Conservation (phyloP, 2,888 invertebrate genomes). For the Lasioglossum pauxillum region DNA sequence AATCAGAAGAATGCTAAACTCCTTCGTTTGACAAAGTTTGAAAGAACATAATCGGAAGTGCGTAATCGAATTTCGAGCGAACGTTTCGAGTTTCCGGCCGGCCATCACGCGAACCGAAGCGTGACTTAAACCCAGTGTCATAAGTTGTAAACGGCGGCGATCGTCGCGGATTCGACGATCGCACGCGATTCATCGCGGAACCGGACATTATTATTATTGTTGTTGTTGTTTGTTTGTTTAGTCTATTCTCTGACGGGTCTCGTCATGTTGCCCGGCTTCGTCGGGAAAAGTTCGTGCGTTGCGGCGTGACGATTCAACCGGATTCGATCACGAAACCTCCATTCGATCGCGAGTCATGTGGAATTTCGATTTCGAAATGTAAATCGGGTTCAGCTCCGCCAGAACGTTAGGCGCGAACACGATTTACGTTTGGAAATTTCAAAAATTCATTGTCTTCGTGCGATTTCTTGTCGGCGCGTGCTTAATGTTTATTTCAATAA, state of each 20-base stretch:
- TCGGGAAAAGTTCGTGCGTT: constrained; percentile 45
- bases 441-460: not conserved
- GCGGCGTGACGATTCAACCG: not conserved
- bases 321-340: constrained; percentile 5
- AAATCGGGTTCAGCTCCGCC: not conserved
- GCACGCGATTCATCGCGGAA: constrained; percentile 28
- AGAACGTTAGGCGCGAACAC: not conserved
- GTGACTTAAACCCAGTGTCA: constrained; percentile 62
- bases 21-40: no score
- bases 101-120: constrained; percentile 36
- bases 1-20: no score
- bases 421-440: not conserved
- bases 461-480: not conserved
- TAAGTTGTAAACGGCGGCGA: constrained; percentile 65
- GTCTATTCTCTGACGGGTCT: constrained; percentile 76
- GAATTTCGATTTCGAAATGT: not conserved
- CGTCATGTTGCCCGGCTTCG: constrained; percentile 81
- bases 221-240: constrained; percentile 82
- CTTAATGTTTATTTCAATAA: not conserved
- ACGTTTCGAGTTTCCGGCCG: constrained; percentile 13
- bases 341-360: not conserved
- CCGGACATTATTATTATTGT: constrained; percentile 79
- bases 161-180: constrained; percentile 41
- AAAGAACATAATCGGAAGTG: not conserved
- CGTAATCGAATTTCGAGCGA: constrained; percentile 11